These are phyloP conservation scores for Drosophila watanabei DNA, from an alignment of 1,140 invertebrate genomes.

Conservation along the genomic window DNA sequence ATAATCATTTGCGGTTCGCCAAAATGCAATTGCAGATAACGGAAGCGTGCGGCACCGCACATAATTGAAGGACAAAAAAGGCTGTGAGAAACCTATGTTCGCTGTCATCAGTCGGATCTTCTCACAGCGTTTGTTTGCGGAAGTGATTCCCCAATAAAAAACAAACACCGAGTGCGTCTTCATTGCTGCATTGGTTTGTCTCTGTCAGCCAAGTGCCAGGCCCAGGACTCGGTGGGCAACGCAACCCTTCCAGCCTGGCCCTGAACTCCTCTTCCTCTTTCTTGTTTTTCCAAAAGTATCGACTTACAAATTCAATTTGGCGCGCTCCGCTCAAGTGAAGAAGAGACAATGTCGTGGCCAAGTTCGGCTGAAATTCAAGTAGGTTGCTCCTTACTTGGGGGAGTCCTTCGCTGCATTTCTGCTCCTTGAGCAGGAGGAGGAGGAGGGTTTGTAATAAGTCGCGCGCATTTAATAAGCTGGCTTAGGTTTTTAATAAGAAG, in stretches of 20 bases:
- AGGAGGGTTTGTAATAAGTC: constrained; percentile 58
- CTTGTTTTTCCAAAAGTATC: constrained; percentile 61
- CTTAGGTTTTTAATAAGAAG: constrained; percentile 82
- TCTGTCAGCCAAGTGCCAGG: constrained; percentile 13
- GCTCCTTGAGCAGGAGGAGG: not conserved
- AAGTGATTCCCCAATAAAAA: constrained; percentile 75
- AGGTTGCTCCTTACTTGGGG: constrained; percentile 53
- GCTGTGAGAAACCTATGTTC: constrained; percentile 48
- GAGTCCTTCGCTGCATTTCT: constrained; percentile 26
- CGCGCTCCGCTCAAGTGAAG: constrained; percentile 81
- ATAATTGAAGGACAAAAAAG: constrained; percentile 53
- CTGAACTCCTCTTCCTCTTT: constrained; percentile 14
- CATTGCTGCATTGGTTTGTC: constrained; percentile 67
- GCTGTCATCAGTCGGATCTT: constrained; percentile 23
- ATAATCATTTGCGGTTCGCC: constrained; percentile 78
- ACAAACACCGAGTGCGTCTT: constrained; percentile 42
- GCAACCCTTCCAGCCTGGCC: constrained; percentile 38
- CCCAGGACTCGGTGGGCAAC: constrained; percentile 40
- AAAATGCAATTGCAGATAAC: constrained; percentile 56
- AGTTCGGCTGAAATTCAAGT: constrained; percentile 78
- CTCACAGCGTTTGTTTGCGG: constrained; percentile 59
- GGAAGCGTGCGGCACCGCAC: constrained; percentile 49
- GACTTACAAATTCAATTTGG: constrained; percentile 81
- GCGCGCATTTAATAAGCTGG: constrained; percentile 72
- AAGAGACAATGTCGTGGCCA: constrained; percentile 63